A percentile compares a stretch with the other conserved stretches of the same genome.
phyloP scores from a whole-genome alignment of 2,888 invertebrate species.

The Mesoligia furuncula region DNA sequence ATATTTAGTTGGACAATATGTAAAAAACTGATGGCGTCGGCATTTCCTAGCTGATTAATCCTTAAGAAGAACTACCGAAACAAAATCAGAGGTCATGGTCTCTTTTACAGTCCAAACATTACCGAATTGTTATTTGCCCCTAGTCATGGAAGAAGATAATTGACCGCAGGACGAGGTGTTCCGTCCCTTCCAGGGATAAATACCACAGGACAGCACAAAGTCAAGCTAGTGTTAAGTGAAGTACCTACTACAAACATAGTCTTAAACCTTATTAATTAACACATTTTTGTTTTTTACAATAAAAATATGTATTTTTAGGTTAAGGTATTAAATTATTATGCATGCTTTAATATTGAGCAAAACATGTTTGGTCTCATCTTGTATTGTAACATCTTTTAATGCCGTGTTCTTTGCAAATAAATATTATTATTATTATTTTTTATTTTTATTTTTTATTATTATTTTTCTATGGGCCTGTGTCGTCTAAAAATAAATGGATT shows the following conservation, averaged over 20 bases:
- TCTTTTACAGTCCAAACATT: too few relatives aligned
- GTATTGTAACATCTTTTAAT: too few relatives aligned
- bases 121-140: not conserved
- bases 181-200: not conserved
- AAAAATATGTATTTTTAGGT: not conserved
- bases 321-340: not conserved
- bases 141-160: not conserved
- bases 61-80: too few relatives aligned
- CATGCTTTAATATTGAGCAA: too few relatives aligned
- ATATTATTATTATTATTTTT: too few relatives aligned
- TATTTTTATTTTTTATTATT: too few relatives aligned
- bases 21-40: too few relatives aligned
- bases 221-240: not conserved
- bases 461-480: not conserved
- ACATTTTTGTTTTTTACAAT: not conserved
- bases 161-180: not conserved
- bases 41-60: too few relatives aligned
- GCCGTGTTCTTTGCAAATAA: too few relatives aligned
- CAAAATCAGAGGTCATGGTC: too few relatives aligned
- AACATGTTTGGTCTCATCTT: too few relatives aligned
- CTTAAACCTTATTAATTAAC: not conserved
- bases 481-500: not conserved
- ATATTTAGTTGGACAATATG: too few relatives aligned
- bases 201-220: not conserved
- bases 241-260: not conserved